Conservation (phyloP, 2,113 vertebrate genomes). For the Parotia lawesii region DNA sequence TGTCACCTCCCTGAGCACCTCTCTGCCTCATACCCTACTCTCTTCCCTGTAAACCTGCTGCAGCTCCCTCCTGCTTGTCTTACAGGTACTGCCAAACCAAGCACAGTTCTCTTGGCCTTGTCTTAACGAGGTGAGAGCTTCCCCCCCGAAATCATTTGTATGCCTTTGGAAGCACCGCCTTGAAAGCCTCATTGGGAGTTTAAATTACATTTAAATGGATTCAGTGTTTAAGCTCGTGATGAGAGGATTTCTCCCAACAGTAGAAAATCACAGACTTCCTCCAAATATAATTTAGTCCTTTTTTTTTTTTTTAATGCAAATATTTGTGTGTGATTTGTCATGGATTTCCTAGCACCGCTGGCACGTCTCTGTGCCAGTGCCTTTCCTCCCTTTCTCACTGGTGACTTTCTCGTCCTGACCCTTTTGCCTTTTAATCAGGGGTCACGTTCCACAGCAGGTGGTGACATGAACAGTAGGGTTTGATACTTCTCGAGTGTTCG, state of each 20-base stretch:
- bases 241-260: neutral
- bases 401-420: neutral
- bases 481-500: neutral
- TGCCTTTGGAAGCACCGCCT: neutral
- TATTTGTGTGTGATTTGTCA: conserved; percentile 2
- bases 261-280: conserved; percentile 15
- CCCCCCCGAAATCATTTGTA: neutral
- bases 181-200: neutral
- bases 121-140: neutral
- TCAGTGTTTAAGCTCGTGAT: neutral
- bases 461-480: neutral
- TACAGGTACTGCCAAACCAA: neutral
- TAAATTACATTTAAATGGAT: conserved; percentile 9
- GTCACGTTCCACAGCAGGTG: neutral
- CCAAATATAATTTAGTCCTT: neutral
- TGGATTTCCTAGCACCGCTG: neutral
- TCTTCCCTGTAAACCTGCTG: neutral
- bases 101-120: neutral
- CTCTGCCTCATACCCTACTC: neutral
- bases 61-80: neutral
- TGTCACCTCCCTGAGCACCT: neutral
- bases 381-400: neutral
- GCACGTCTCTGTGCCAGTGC: neutral
- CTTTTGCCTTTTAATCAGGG: neutral
- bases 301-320: neutral